Percentiles rank a stretch among this genome's conserved stretches.
phyloP scores from a whole-genome alignment of 2,888 invertebrate genomes.

The Pseudococcus longispinus region DNA sequence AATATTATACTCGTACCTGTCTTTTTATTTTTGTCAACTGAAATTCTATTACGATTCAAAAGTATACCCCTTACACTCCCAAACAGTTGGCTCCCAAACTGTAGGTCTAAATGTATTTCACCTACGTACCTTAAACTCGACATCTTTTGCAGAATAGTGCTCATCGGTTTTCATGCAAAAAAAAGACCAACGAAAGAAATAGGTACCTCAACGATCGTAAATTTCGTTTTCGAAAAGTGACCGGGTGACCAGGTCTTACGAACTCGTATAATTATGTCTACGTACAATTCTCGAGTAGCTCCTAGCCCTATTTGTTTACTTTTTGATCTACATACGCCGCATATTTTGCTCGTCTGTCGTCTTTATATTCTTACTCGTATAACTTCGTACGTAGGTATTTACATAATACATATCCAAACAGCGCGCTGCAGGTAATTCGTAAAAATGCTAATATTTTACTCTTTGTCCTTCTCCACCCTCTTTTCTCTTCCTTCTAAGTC shows the following conservation, averaged over 20 bases:
- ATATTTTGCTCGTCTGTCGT: neutral
- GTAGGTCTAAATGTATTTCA: too few relatives aligned
- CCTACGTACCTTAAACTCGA: too few relatives aligned
- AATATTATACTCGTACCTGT: neutral
- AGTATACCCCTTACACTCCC: too few relatives aligned
- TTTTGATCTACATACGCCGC: neutral
- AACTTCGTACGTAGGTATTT: neutral
- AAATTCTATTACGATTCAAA: neutral
- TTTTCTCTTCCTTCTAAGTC: neutral
- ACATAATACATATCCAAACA: neutral
- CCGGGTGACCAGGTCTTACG: neutral
- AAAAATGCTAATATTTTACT: conserved; percentile 4
- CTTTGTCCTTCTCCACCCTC: neutral
- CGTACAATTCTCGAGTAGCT: neutral
- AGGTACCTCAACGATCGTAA: too few relatives aligned
- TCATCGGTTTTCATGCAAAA: too few relatives aligned
- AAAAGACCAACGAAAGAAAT: too few relatives aligned
- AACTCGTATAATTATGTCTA: neutral
- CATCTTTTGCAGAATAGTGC: too few relatives aligned
- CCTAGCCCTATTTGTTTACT: neutral
- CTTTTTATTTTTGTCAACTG: neutral
- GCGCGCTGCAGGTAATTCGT: neutral
- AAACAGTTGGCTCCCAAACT: too few relatives aligned
- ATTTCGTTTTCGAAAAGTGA: neutral
- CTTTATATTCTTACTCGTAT: neutral